Evolutionary conservation across 2,888 invertebrate species (phyloP).

Genomic region (Drosophila incognita): DNA sequence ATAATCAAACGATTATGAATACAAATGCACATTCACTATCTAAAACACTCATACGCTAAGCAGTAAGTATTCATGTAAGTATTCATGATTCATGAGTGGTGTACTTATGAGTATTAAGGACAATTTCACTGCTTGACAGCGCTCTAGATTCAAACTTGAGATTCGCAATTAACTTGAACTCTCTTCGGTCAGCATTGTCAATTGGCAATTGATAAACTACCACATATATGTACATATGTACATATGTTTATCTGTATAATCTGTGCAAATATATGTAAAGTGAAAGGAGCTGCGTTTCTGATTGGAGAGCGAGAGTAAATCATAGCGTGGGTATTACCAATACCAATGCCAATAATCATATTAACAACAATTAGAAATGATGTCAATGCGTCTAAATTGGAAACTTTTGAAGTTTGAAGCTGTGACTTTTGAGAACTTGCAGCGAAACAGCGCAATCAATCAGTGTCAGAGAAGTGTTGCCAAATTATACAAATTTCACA

Average conservation of each 20-base stretch:
- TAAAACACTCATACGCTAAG: neutral
- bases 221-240: neutral
- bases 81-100: conserved; percentile 4
- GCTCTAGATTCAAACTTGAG: conserved; percentile 16
- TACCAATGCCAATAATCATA: neutral
- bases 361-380: conserved; percentile 42
- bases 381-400: conserved; percentile 68
- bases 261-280: conserved; percentile 50
- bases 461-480: conserved; percentile 3
- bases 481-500: conserved; percentile 11
- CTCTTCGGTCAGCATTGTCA: conserved; percentile 56
- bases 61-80: neutral
- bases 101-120: conserved; percentile 59
- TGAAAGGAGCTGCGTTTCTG: conserved; percentile 67
- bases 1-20: neutral
- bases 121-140: conserved; percentile 77
- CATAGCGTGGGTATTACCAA: conserved; percentile 28
- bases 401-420: conserved; percentile 49
- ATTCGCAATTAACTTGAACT: conserved; percentile 68
- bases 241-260: neutral
- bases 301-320: conserved; percentile 56
- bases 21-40: neutral
- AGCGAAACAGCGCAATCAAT: conserved; percentile 15
- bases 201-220: conserved; percentile 66
- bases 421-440: conserved; percentile 24